Base-by-base conservation (phyloP, 2,888 invertebrate species). In the Bombylius discolor region DNA sequence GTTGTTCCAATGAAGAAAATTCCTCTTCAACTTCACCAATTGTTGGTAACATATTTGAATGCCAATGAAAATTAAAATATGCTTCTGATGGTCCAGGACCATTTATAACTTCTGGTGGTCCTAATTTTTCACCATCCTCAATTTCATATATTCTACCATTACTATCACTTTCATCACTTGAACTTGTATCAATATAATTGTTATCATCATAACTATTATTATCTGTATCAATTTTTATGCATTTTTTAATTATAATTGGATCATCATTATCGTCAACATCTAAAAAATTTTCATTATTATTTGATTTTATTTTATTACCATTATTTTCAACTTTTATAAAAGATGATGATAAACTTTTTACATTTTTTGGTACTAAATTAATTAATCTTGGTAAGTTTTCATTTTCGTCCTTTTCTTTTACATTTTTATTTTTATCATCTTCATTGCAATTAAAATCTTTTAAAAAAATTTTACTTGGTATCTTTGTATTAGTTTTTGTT, bases 301-400 rank as follows among this genome's bases (percentile, higher is more conserved):
- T 13, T 12, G 12, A 13, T 23, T 23, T 23, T 23, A 23, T 23
- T 23, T 23, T 1, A 23, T 23, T 23, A 9, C 12, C 7, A 13
- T 12, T 11, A 44, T 23, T 51, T 3, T 31, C 31, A 7, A 47
- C 31, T 34, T 34, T 45, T 11, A 23, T 51, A 47, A 23, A 23
- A 32, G 48, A 11, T 33, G 33, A 14, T 23, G 36, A 14, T 12
- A 42, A 34, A 11, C 6, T 51, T 33, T n/a, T 23, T 36, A 34
- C 75, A 51, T 77, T 76, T 67, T 85, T 85, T 11, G 85, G 83
- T 33, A 86, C 82, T 68, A 85, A 81, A 71, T 86, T 84, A 56
- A 87, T 85, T 7, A 86, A 73, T 51, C 86, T 79, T 13, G 85
- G 86, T 59, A 85, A 70, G 62, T 77, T 74, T 57, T 72, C 69